Base-by-base conservation (phyloP, 2,888 invertebrate species). In the Microctonus hyperodae region DNA sequence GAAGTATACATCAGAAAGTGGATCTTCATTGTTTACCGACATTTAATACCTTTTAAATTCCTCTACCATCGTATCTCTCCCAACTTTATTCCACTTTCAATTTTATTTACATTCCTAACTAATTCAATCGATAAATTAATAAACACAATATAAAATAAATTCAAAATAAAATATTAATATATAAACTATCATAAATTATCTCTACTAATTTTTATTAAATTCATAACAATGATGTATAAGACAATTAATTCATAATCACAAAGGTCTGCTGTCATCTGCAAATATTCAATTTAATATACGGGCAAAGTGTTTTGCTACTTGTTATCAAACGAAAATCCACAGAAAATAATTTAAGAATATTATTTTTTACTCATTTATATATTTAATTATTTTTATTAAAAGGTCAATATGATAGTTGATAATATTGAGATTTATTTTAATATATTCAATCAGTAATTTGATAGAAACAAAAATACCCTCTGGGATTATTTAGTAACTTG, bases 1-100 rank as follows among this genome's bases (percentile, higher is more conserved):
- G 69, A 76, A 74, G 73, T 73, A n/a, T n/a, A 57, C 62, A 53
- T 65, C 65, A 67, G 69, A 66, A 67, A 78, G 73, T 74, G 75
- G 77, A 78, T 80, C 71, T 72, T 56, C 13, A 23, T 22, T 76
- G 73, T 80, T 77, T 76, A 70, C 77, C 59, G 70, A 78, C 72
- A 72, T 28, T 73, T 69, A 78, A 76, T 76, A 69, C 68, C 73
- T 72, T 72, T 74, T 70, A 57, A n/a, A n/a, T n/a, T 74, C 68
- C 57, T 64, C 50, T 56, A 65, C 35, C 16, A 35, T 22, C 11
- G 11, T 31, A 50, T 61, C 57, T 48, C 62, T 40, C 37, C 33
- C 22, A 61, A 63, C 51, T 65, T 63, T 9, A 57, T 60, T 37
- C 57, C 35, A 53, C 6, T 1, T 0, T 16, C 1, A 16, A 9